Evolutionary conservation across 1,140 invertebrate species (phyloP), one percentile per base, ranked within the genome.

Genomic region (Diorhabda carinulata): DNA sequence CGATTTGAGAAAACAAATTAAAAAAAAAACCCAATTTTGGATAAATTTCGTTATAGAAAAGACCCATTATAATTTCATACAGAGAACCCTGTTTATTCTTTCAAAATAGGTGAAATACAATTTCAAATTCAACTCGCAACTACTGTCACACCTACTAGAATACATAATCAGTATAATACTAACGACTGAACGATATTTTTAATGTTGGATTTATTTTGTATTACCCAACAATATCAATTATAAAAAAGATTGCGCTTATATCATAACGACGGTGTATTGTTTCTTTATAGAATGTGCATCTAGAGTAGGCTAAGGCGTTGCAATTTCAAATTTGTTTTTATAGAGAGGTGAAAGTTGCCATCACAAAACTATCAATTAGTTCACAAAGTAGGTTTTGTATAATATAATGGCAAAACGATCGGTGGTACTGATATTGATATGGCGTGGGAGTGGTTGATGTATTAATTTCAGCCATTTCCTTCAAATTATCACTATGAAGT

Each of bases 381-480:
- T 52, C 47, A 52, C 47, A 52, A 52, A 52, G 47, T 52, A 52
- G 47, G 47, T n/a, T 52, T 52, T 52, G 47, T 52, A n/a, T 52
- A 52, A 52, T 9, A 9, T 52, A 52, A 52, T 52, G 47, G 47
- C 47, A 52, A 52, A 52, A 52, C n/a, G 47, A 52, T 52, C 47
- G 47, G 6, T 52, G 47, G 47, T 52, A 52, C n/a, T 52, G 47
- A 52, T 52, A 52, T n/a, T 52, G 3, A 52, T 25, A 25, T 52
- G 47, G 47, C n/a, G 47, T 52, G n/a, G 47, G 47, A 52, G 47
- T 52, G 47, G 47, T 52, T 4, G 47, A n/a, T 52, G 9, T 9
- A 6, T 52, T 5, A 9, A 52, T 52, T 52, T 52, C 9, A 6
- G 47, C 47, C 47, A n/a, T n/a, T 52, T 52, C n/a, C 47, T 52